phyloP scores from a whole-genome alignment of 2,113 vertebrate genomes.

The Oreochromis spilurus region DNA sequence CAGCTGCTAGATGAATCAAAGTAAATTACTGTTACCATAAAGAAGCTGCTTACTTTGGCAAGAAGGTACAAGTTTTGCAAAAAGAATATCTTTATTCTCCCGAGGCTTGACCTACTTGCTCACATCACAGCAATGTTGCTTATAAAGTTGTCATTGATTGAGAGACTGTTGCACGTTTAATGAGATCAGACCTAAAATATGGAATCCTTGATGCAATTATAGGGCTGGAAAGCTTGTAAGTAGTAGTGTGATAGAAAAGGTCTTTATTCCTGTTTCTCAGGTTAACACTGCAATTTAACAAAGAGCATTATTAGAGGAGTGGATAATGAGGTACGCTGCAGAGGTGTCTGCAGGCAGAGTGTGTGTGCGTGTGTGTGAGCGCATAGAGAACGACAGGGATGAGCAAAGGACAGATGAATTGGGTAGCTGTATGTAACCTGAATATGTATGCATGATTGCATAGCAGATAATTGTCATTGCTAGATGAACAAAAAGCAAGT shows the following conservation, averaged over 20 bases:
- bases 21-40: not conserved
- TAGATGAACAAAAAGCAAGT: slow-evolving; percentile 4
- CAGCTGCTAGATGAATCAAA: not conserved
- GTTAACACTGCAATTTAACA: slow-evolving; percentile 47
- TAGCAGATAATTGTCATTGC: slow-evolving; percentile 9
- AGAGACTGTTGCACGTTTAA: slow-evolving; percentile 4
- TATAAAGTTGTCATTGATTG: not conserved
- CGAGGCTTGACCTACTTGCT: not conserved
- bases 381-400: not conserved
- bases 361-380: not conserved
- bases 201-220: slow-evolving; percentile 38
- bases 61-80: not conserved
- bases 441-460: slow-evolving; percentile 15
- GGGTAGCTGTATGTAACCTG: slow-evolving; percentile 31
- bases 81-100: not conserved
- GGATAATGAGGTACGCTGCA: slow-evolving; percentile 42
- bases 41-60: not conserved
- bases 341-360: slow-evolving; percentile 28
- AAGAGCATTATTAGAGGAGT: slow-evolving; percentile 52
- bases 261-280: slow-evolving; percentile 23
- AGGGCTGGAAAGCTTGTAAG: slow-evolving; percentile 32
- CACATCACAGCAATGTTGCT: not conserved
- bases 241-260: slow-evolving; percentile 26
- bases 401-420: slow-evolving; percentile 39
- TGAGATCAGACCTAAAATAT: slow-evolving; percentile 21